Evolutionary conservation across 2,888 invertebrate species (phyloP).

Genomic region (Eilema depressum): DNA sequence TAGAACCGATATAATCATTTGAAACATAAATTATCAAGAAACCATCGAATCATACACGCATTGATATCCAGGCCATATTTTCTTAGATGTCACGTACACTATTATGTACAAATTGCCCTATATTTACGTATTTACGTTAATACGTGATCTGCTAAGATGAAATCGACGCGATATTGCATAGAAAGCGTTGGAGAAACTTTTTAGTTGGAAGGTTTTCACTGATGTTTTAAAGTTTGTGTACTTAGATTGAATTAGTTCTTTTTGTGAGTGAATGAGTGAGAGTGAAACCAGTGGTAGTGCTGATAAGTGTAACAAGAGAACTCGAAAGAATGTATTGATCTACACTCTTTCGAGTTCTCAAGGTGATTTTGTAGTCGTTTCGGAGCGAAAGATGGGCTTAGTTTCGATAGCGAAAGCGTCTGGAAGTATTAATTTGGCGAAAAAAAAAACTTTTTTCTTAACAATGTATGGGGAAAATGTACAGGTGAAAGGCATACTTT

Average conservation of each 20-base stretch:
- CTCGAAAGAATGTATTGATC: too few relatives aligned
- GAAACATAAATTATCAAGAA: neutral
- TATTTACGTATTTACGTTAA: conserved; percentile 35
- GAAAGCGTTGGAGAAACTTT: conserved; percentile 31
- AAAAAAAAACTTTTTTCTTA: too few relatives aligned
- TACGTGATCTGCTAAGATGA: conserved; percentile 39
- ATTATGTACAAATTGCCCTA: conserved; percentile 39
- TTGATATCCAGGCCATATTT: conserved; percentile 20
- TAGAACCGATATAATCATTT: neutral
- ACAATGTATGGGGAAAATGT: too few relatives aligned
- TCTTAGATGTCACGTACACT: conserved; percentile 29
- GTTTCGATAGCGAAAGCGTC: too few relatives aligned
- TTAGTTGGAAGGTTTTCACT: conserved; percentile 25
- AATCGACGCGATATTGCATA: conserved; percentile 23
- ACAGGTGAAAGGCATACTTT: too few relatives aligned
- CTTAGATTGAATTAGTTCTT: conserved; percentile 2
- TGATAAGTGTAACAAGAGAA: too few relatives aligned
- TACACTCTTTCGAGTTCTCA: too few relatives aligned
- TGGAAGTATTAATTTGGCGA: too few relatives aligned
- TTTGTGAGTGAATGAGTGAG: too few relatives aligned
- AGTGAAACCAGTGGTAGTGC: too few relatives aligned
- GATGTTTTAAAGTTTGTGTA: conserved; percentile 16
- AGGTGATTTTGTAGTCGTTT: too few relatives aligned
- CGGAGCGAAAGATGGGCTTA: too few relatives aligned
- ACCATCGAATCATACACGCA: neutral